phyloP scores from a whole-genome alignment of 2,888 invertebrate genomes.

The Polymixis flavicincta region DNA sequence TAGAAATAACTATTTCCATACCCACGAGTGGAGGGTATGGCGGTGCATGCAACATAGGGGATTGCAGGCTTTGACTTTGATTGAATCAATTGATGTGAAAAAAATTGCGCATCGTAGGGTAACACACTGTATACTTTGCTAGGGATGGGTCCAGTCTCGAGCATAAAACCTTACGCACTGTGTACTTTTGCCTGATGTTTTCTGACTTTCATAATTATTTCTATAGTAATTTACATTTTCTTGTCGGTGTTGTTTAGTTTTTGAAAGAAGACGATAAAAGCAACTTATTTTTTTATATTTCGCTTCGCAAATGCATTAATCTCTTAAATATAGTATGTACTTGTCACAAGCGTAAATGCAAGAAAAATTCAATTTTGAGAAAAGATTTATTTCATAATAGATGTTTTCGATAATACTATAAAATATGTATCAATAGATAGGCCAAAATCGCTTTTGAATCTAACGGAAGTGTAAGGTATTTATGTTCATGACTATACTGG shows the following conservation, averaged over 20 bases:
- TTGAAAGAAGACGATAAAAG: neutral
- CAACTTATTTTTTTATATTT: neutral
- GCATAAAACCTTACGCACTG: neutral
- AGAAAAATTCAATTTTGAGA: neutral
- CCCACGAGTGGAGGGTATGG: neutral
- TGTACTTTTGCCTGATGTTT: neutral
- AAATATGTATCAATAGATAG: neutral
- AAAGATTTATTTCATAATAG: neutral
- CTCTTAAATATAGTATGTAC: too few relatives aligned
- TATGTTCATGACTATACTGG: neutral
- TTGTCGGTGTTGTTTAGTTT: neutral
- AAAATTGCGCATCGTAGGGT: slow-evolving; percentile 29
- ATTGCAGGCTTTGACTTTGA: slow-evolving; percentile 25
- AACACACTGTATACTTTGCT: neutral
- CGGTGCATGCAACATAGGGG: slow-evolving; percentile 15
- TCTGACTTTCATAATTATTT: neutral
- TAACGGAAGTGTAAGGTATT: neutral
- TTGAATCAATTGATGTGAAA: slow-evolving; percentile 49
- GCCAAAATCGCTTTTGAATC: neutral
- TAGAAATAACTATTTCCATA: slow-evolving; percentile 35
- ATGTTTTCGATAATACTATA: neutral
- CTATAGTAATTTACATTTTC: too few relatives aligned
- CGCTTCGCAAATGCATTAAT: neutral
- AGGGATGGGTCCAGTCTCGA: neutral
- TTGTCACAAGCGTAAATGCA: too few relatives aligned